These are phyloP conservation scores for Strigamia maritima DNA, from an alignment of 2,888 invertebrate species.

Conservation along the genomic window DNA sequence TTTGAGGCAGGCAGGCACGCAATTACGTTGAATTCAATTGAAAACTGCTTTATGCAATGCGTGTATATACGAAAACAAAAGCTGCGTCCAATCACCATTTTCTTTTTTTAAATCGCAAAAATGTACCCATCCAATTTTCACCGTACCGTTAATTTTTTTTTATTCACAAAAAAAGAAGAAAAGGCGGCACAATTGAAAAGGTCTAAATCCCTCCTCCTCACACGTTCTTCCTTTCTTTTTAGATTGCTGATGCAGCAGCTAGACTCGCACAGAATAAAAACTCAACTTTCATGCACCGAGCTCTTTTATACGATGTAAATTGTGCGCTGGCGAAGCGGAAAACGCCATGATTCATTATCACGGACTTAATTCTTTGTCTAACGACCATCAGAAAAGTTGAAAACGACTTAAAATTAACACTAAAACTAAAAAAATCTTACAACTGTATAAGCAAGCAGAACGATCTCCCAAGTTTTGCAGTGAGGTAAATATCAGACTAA, in stretches of 20 bases:
- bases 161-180: neutral
- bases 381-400: neutral
- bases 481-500: too few relatives aligned
- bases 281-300: neutral
- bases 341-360: neutral
- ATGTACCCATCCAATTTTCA: neutral
- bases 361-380: neutral
- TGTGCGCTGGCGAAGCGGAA: neutral
- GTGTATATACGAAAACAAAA: neutral
- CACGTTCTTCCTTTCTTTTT: neutral
- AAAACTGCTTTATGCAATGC: constrained; percentile 8
- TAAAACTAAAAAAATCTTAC: neutral
- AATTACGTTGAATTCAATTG: constrained; percentile 15
- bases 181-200: constrained; percentile 1
- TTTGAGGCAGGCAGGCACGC: constrained; percentile 13
- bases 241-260: constrained; percentile 8
- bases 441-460: too few relatives aligned
- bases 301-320: neutral
- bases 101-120: neutral
- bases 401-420: too few relatives aligned
- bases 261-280: neutral
- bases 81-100: neutral
- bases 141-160: neutral
- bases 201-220: neutral
- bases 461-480: too few relatives aligned